Conservation (phyloP, 2,888 invertebrate species). For the Tipula unca region DNA sequence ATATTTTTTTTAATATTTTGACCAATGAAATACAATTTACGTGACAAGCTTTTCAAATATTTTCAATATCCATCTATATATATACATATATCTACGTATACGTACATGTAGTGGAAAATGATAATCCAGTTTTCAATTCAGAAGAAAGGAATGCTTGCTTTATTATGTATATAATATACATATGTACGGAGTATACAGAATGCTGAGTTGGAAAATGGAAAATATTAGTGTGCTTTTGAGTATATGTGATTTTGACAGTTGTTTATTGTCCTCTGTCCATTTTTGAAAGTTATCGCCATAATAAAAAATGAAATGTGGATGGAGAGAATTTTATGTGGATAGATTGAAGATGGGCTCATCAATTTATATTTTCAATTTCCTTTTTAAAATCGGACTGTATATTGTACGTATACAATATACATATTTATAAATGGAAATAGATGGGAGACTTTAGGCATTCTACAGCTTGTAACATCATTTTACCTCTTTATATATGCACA, state of each 20-base stretch:
- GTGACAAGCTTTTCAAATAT: constrained; percentile 21
- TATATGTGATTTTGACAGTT: constrained; percentile 14
- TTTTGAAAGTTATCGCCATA: not conserved
- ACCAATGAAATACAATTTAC: constrained; percentile 19
- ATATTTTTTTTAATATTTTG: not conserved
- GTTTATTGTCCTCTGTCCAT: not conserved
- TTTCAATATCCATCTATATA: not conserved
- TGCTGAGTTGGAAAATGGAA: not conserved
- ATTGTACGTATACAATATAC: not conserved
- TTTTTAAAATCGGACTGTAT: not conserved
- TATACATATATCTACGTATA: not conserved
- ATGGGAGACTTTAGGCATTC: not conserved
- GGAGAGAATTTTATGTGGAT: not conserved
- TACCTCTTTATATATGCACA: not conserved
- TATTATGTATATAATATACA: too few species aligned
- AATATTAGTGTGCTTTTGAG: not conserved
- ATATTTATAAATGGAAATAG: not conserved
- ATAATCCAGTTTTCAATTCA: not conserved
- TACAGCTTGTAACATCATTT: not conserved
- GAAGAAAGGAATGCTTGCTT: not conserved
- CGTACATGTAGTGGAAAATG: not conserved
- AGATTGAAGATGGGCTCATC: not conserved
- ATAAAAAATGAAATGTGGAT: not conserved
- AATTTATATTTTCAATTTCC: constrained; percentile 14
- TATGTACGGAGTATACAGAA: not conserved